Base-by-base conservation (phyloP, 2,888 invertebrate genomes). In the Gryllus longicercus region DNA sequence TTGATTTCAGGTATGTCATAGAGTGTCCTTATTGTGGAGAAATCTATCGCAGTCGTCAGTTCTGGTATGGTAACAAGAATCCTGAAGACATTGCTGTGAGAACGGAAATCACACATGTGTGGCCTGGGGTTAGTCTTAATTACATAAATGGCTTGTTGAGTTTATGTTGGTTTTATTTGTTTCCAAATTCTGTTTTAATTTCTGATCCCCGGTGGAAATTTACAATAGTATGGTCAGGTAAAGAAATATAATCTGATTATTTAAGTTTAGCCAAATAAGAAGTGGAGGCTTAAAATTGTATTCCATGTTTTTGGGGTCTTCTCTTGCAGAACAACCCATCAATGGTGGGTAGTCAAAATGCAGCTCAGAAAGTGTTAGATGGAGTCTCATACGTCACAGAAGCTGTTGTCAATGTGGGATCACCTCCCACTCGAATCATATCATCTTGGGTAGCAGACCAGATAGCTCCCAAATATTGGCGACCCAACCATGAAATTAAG, bases 391-490 rank as follows among this genome's bases (percentile, higher is more conserved):
- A 90, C 82, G 86, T 93, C 50, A 90, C 91, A 1, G 92, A 91
- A 83, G 91, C 91, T 14, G 89, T 93, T 4, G 88, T 89, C 25
- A 92, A 88, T 84, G 91, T 93, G 25, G 91, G 93, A 18, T 89
- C 93, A 5, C 92, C 92, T 83, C 94, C 94, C n/a, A 91, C 93
- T 3, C 92, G 91, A 85, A 89, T 89, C 3, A 84, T 95, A 2
- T 89, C 91, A 2, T 90, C 92, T 81, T 94, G 93, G 92, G 90
- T 94, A n/a, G 91, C 94, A 1, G 94, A 95, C 86, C 91, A 92
- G 85, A 91, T 93, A 50, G 93, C 93, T 18, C 95, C 95, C 0
- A 90, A 90, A 74, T 95, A 95, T 86, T 95, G 95, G 95, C 90
- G 91, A 80, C 93, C 94, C 12, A 95, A 95, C 86, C 88, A 91